Conservation (phyloP, 2,113 vertebrate genomes). For the Psophia crepitans region DNA sequence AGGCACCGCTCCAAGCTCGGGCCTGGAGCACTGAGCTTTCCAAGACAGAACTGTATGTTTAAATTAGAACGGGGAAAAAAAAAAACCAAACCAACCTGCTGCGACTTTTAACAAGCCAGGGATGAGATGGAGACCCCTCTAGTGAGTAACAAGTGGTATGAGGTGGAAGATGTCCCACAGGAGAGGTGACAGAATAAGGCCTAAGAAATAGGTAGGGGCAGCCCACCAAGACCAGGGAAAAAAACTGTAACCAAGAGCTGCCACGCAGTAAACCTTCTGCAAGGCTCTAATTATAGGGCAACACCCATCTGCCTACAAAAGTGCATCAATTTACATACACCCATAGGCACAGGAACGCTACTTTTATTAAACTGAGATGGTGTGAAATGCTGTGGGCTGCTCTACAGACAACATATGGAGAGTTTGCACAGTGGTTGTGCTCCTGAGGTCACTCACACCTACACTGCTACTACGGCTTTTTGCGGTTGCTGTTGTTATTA, state of each 20-base stretch:
- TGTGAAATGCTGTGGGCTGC: background rate
- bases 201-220: background rate
- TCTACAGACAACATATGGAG: background rate
- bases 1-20: background rate
- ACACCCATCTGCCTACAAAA: background rate
- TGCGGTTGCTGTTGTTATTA: background rate
- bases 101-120: background rate
- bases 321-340: background rate
- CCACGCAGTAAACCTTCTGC: background rate
- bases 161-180: background rate
- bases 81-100: too few species aligned
- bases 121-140: background rate
- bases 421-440: background rate
- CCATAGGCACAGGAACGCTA: background rate
- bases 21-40: background rate
- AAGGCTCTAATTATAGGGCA: background rate
- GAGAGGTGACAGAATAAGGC: accelerated
- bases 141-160: accelerated
- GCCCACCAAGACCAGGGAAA: background rate
- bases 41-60: background rate
- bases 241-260: background rate
- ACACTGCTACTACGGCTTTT: background rate
- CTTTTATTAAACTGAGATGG: background rate
- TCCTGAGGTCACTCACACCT: background rate
- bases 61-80: background rate